Evolutionary conservation across 1,140 invertebrate species (phyloP).

Genomic region (Apis florea): DNA sequence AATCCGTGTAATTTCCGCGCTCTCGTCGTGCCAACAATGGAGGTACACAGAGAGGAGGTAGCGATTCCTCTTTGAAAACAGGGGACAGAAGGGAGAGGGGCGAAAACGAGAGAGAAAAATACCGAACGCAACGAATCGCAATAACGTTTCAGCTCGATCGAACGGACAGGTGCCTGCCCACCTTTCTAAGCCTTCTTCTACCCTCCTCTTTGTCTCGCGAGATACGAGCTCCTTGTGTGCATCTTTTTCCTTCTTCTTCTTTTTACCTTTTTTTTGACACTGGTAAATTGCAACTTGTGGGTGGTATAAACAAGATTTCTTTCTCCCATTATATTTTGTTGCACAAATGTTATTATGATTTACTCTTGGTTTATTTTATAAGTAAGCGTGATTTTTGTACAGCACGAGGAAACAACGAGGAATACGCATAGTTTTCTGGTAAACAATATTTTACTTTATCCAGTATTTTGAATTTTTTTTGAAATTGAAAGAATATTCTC

Average conservation of each 20-base stretch:
- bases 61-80: conserved; percentile 26
- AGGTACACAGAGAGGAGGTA: conserved; percentile 22
- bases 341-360: no score
- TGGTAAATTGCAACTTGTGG: no score
- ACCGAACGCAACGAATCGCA: conserved; percentile 56
- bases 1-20: conserved; percentile 46
- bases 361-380: no score
- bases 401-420: no score
- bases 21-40: conserved; percentile 43
- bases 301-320: no score
- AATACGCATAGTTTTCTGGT: no score
- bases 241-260: background rate
- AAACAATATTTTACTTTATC: no score
- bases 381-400: no score
- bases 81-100: no score
- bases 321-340: no score
- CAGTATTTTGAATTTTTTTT: no score
- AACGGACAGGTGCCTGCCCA: conserved; percentile 17
- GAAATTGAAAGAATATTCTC: no score
- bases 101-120: background rate
- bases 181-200: conserved; percentile 10
- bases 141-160: conserved; percentile 59
- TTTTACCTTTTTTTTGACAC: background rate
- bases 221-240: background rate
- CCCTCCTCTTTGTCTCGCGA: background rate